Percentiles rank a stretch among this genome's conserved stretches.
phyloP scores from a whole-genome alignment of 2,113 vertebrate genomes.

The Phalacrocorax aristotelis region DNA sequence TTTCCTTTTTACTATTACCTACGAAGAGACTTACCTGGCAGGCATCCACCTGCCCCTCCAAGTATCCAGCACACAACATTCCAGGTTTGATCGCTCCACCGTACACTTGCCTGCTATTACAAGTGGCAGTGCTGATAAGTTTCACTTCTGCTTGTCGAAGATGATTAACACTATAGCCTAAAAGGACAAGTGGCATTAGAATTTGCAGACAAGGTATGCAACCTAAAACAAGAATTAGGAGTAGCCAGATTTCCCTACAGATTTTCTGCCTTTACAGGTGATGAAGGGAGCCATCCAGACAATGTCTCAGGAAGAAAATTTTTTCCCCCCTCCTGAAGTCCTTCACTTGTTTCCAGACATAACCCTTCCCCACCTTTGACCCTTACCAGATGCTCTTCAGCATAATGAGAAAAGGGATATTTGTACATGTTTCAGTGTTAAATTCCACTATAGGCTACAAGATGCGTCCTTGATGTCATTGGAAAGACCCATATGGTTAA shows the following conservation, averaged over 20 bases:
- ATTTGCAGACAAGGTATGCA: not conserved
- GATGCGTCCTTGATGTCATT: not conserved
- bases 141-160: slow-evolving; percentile 88
- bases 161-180: slow-evolving; percentile 72
- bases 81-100: slow-evolving; percentile 75
- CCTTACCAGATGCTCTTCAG: not conserved
- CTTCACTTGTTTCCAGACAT: not conserved
- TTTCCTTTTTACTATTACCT: not conserved
- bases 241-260: not conserved
- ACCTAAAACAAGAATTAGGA: not conserved
- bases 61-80: slow-evolving; percentile 90
- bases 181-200: slow-evolving; percentile 16
- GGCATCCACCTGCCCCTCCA: slow-evolving; percentile 86
- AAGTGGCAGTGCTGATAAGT: slow-evolving; percentile 84
- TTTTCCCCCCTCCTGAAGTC: rapidly evolving
- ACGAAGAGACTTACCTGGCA: slow-evolving; percentile 82
- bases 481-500: not conserved
- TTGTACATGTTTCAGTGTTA: not conserved
- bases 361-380: not conserved
- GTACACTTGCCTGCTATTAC: slow-evolving; percentile 73
- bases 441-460: not conserved
- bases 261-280: not conserved
- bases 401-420: not conserved
- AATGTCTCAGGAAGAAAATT: not conserved
- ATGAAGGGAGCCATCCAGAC: not conserved